Base-by-base conservation (phyloP, 2,888 invertebrate genomes). In the Chaitophorus viminalis region DNA sequence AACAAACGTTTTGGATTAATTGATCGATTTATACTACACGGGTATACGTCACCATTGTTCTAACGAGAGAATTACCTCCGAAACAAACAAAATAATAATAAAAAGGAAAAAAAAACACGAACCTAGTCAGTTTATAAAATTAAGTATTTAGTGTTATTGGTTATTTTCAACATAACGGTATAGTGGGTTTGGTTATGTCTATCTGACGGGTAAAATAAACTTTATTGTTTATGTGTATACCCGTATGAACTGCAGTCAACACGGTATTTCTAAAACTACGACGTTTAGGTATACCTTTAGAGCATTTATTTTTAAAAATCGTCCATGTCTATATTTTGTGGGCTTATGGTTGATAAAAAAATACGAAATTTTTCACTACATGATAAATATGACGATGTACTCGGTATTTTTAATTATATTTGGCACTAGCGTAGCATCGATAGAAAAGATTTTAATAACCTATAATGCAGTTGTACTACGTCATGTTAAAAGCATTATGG, bases 1-100 rank as follows among this genome's bases (percentile, higher is more conserved):
- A 5, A 60, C 54, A 0, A 60, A 78, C 29, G 52, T 31, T 11
- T 60, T 60, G 54, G 77, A 78, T 78, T 60, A 78, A 78, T 78
- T 14, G 78, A 36, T 60, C 78, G 78, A 78, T 36, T 36, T 17
- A 36, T 36, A 31, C 25, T 60, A 52, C 72, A n/a, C 29, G 29
- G 72, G 11, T 17, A 3, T n/a, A 11, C 17, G 0, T 5, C 5
- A 29, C 52, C 46, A 31, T 77, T 77, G 77, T 77, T 77, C 1
- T n/a, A 9, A n/a, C n/a, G 29, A 39, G 46, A 52, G 76, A 11
- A 72, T 21, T 5, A 36, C 33, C 21, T 21, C 18, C 21, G 33
- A 36, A 21, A 9, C 6, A 75, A 75, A 39, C 1, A 25, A n/a
- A 75, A 75, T 3, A 5, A 76, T 17, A 52, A n/a, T n/a, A n/a